Conservation (phyloP, 2,797 vertebrate genomes). For the Macropus fuliginosus region DNA sequence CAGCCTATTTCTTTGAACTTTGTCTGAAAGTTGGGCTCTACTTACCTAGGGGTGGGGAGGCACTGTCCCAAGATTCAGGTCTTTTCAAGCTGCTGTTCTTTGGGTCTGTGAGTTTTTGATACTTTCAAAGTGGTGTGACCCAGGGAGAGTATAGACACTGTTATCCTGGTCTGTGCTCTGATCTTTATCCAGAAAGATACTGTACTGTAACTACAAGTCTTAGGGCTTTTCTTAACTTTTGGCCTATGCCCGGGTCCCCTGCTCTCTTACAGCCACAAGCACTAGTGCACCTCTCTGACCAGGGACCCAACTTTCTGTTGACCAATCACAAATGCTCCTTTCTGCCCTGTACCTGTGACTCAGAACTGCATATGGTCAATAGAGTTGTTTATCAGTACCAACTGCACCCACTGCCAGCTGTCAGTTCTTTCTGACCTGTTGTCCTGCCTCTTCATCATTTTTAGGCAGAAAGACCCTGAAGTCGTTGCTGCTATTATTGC, state of each 20-base stretch:
- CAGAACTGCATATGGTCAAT: background rate
- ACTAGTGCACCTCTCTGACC: background rate
- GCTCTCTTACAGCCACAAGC: background rate
- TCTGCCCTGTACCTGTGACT: background rate
- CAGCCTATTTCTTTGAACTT: background rate
- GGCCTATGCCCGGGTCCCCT: background rate
- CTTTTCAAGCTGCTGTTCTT: background rate
- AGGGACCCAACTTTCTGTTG: no score
- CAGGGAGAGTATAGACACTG: no score
- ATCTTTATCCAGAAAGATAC: background rate
- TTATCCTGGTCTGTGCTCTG: background rate
- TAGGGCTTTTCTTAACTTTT: background rate
- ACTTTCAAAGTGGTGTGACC: no score
- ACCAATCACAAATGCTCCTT: no score
- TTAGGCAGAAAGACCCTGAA: background rate
- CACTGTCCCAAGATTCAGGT: background rate
- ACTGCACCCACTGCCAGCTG: background rate
- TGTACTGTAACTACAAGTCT: background rate
- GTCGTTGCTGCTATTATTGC: background rate
- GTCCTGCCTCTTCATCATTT: background rate
- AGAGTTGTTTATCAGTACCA: background rate
- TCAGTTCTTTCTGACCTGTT: background rate
- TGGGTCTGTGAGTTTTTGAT: no score
- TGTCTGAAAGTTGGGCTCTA: background rate
- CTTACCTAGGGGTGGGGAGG: background rate